Conservation (phyloP, 23 tunicate genomes). For the Pegea sp. region DNA sequence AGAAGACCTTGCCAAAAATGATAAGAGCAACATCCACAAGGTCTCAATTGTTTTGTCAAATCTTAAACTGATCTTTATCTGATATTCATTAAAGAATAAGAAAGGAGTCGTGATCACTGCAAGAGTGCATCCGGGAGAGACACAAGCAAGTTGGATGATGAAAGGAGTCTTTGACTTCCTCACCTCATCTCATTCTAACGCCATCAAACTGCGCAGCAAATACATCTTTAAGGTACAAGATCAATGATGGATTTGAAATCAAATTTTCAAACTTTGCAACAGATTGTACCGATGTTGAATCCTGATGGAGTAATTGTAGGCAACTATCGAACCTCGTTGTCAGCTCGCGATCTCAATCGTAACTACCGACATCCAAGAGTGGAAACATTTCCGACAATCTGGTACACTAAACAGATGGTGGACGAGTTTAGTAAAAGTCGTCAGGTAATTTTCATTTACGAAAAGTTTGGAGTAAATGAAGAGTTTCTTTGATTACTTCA, state of each 20-base stretch:
- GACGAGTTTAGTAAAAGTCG: slow-evolving; percentile 66
- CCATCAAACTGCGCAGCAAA: slow-evolving; percentile 35
- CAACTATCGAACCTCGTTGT: slow-evolving; percentile 77
- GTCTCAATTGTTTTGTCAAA: no score
- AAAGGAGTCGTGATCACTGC: slow-evolving; percentile 72
- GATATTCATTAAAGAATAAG: slow-evolving; percentile 25
- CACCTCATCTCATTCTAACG: slow-evolving; percentile 36
- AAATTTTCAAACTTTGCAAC: slow-evolving; percentile 1
- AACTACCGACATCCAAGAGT: slow-evolving; percentile 79
- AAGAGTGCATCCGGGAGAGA: slow-evolving; percentile 86
- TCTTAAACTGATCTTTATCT: not conserved
- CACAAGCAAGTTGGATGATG: slow-evolving; percentile 96
- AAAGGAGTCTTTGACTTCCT: slow-evolving; percentile 75
- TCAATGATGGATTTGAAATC: no score
- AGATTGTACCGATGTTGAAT: slow-evolving; percentile 87
- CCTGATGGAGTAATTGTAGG: slow-evolving; percentile 93
- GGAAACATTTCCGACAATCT: slow-evolving; percentile 54
- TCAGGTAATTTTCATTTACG: slow-evolving; percentile 60
- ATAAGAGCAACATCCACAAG: no score
- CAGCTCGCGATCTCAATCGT: slow-evolving; percentile 80
- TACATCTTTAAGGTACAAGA: slow-evolving; percentile 68
- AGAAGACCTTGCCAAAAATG: slow-evolving; percentile 5
- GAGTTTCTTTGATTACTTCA: no score
- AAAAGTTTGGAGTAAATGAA: no score
- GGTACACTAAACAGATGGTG: slow-evolving; percentile 92